Base-by-base conservation (phyloP, 2,888 invertebrate genomes). In the Acronicta psi region DNA sequence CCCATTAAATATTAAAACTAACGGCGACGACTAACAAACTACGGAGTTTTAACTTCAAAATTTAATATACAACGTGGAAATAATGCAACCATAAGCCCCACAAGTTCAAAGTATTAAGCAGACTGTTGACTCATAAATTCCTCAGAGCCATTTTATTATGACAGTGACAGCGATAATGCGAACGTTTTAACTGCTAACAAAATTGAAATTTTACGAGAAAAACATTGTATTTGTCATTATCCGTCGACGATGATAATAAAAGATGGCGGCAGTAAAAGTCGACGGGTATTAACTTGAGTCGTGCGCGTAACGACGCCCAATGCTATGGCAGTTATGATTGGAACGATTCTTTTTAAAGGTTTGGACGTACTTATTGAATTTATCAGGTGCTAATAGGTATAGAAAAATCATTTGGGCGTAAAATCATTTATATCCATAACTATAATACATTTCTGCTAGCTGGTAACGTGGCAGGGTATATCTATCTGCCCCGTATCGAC, bases 191-290 rank as follows among this genome's bases (percentile, higher is more conserved):
- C 61, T 54, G 54, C 68, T 49, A 53, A 60, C 67, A 71, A 71
- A 71, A 71, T 71, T 73, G 68, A 70, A 64, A 49, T 57, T 60
- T 77, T 47, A 75, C 58, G 55, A 59, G 42, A 54, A 46, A 52
- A 61, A 76, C 73, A 78, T 65, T 76, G 73, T 76, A 55, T 57
- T 45, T 43, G 57, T 67, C 61, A 69, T 69, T 62, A 73, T 67
- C 57, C 54, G 43, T 43, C 54, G 36, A 43, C 59, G 38, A 57
- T 58, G 36, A 44, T 70, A 54, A 20, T 64, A 60, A 76, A 76
- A 65, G 62, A 62, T 52, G 56, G 58, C 14, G 34, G 54, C 55
- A n/a, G 56, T 77, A 65, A 79, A 76, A 62, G 44, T 68, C 59
- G 60, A 41, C 59, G 46, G 59, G 62, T 65, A 69, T 59, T 62